Percentiles rank a stretch among this genome's conserved stretches.
phyloP scores from a whole-genome alignment of 2,113 vertebrate species.

The Microtus oregoni region DNA sequence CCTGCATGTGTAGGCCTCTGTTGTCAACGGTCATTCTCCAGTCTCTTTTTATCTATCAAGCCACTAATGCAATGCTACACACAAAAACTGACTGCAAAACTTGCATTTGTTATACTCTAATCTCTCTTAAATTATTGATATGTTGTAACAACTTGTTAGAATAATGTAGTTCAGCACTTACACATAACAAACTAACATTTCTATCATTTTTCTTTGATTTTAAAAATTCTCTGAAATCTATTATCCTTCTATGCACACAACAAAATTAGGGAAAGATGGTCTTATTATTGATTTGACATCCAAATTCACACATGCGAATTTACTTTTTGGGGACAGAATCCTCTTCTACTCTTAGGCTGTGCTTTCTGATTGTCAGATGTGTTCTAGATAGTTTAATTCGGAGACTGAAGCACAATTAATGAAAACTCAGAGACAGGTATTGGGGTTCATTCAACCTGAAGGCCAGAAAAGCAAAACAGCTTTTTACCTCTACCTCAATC shows the following conservation, averaged over 20 bases:
- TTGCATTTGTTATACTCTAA: neutral
- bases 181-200: neutral
- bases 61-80: neutral
- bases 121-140: neutral
- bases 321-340: neutral
- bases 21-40: neutral
- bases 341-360: neutral
- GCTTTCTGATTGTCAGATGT: neutral
- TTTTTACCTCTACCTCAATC: too few species aligned
- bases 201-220: neutral
- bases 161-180: neutral
- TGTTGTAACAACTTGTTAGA: neutral
- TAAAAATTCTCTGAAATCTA: neutral
- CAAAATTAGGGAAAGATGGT: neutral
- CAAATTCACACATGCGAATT: neutral
- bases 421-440: too few species aligned
- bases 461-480: too few species aligned
- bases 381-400: neutral
- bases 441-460: too few species aligned
- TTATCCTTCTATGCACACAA: neutral
- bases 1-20: neutral
- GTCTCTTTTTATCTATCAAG: neutral
- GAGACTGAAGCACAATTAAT: neutral
- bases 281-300: conserved; percentile 5
- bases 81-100: neutral